Evolutionary conservation across 2,888 invertebrate species (phyloP).

Genomic region (Macaria notata): DNA sequence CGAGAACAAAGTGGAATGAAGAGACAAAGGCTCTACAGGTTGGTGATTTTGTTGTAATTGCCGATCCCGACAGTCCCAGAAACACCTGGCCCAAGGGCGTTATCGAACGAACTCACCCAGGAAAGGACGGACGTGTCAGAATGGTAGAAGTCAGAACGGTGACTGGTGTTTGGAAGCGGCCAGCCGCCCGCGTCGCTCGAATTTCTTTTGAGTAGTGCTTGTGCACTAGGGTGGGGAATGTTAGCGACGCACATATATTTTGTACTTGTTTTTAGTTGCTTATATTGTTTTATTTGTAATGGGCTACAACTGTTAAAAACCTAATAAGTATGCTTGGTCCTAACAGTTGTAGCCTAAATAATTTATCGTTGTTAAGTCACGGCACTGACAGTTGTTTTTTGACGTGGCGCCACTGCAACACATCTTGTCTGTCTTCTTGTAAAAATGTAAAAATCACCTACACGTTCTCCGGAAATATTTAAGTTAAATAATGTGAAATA

Average conservation of each 20-base stretch:
- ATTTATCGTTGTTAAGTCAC: too few species aligned
- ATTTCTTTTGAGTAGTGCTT: not conserved
- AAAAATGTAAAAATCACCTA: too few species aligned
- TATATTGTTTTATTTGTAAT: too few species aligned
- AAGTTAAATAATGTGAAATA: too few species aligned
- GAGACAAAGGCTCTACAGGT: constrained; percentile 10
- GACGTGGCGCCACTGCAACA: too few species aligned
- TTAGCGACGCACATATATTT: not conserved
- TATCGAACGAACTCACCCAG: not conserved
- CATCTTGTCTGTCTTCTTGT: too few species aligned
- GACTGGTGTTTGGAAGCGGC: constrained; percentile 1
- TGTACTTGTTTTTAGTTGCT: not conserved
- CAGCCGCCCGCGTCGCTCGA: constrained; percentile 6
- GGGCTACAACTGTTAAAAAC: too few species aligned
- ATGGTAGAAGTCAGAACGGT: constrained; percentile 3
- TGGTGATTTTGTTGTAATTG: constrained; percentile 14
- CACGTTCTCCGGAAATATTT: too few species aligned
- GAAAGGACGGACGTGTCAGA: constrained; percentile 4
- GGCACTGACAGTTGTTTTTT: too few species aligned
- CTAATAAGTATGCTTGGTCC: too few species aligned
- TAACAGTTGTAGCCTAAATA: too few species aligned
- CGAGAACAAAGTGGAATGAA: constrained; percentile 12
- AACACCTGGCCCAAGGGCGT: constrained; percentile 9
- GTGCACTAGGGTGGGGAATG: constrained; percentile 14
- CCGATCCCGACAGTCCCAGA: constrained; percentile 1